Conservation (phyloP, 2,888 invertebrate genomes). For the Lycocerus yunnanus region DNA sequence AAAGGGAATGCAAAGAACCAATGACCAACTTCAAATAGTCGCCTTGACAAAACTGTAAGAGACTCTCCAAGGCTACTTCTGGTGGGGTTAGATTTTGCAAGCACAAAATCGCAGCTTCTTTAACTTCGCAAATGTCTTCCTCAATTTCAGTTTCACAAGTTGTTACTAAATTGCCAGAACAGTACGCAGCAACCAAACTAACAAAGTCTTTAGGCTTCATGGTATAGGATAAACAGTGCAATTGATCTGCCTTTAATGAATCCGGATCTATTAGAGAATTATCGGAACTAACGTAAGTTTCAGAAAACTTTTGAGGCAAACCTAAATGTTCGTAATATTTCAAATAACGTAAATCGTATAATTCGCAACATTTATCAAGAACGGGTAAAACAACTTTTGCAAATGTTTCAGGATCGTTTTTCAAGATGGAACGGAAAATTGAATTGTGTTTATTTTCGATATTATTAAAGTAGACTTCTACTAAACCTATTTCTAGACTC, state of each 20-base stretch:
- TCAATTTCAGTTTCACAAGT: neutral
- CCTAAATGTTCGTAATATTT: neutral
- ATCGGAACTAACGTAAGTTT: neutral
- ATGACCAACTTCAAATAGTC: constrained; percentile 18
- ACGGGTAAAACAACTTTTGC: neutral
- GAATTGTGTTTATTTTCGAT: neutral
- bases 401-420: neutral
- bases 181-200: neutral
- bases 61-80: neutral
- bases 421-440: neutral
- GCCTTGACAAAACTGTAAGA: constrained; percentile 20
- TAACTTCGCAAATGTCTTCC: neutral
- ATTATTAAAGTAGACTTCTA: neutral
- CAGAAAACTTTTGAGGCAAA: neutral
- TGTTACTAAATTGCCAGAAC: neutral
- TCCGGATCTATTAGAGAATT: neutral
- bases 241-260: neutral
- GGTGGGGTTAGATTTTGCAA: constrained; percentile 13
- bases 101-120: neutral
- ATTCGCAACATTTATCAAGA: neutral
- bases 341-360: neutral
- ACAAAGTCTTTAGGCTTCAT: neutral
- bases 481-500: neutral
- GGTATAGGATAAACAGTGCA: neutral
- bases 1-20: constrained; percentile 5